phyloP scores from a whole-genome alignment of 2,888 invertebrate genomes.

The Coecobrya sp. region DNA sequence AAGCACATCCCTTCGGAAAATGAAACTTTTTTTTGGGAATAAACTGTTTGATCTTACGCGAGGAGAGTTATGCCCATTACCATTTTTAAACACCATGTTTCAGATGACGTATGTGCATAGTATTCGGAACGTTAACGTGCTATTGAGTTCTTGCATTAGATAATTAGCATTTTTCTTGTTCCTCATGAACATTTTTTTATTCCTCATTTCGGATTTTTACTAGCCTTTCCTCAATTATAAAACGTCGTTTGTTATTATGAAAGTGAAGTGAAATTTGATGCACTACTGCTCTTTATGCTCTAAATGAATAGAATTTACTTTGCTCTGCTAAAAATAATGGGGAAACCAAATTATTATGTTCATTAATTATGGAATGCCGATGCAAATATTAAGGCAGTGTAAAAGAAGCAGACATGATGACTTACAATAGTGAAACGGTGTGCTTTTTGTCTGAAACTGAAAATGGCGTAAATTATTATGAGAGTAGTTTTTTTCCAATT shows the following conservation, averaged over 20 bases:
- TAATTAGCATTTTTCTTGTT: conserved; percentile 50
- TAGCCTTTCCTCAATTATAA: neutral
- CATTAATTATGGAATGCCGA: conserved; percentile 50
- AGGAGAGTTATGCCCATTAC: neutral
- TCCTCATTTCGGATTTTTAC: neutral
- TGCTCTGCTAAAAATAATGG: neutral
- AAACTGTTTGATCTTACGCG: neutral
- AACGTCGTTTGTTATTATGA: conserved; percentile 28
- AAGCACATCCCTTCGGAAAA: conserved; percentile 1
- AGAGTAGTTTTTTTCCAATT: neutral
- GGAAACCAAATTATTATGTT: conserved; percentile 23
- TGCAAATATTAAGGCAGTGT: conserved; percentile 15
- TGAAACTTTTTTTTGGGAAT: neutral
- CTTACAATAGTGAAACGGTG: neutral
- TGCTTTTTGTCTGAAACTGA: neutral
- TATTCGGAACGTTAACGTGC: neutral
- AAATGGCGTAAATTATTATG: neutral
- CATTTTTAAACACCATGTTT: neutral
- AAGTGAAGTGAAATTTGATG: conserved; percentile 53
- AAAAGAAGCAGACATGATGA: neutral
- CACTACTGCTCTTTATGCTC: conserved; percentile 51
- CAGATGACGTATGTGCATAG: neutral
- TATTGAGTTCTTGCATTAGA: conserved; percentile 25
- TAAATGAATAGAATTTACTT: neutral
- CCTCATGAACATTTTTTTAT: neutral